These are phyloP conservation scores for Abscondita cerata DNA, from an alignment of 2,888 invertebrate genomes.

Conservation along the genomic window DNA sequence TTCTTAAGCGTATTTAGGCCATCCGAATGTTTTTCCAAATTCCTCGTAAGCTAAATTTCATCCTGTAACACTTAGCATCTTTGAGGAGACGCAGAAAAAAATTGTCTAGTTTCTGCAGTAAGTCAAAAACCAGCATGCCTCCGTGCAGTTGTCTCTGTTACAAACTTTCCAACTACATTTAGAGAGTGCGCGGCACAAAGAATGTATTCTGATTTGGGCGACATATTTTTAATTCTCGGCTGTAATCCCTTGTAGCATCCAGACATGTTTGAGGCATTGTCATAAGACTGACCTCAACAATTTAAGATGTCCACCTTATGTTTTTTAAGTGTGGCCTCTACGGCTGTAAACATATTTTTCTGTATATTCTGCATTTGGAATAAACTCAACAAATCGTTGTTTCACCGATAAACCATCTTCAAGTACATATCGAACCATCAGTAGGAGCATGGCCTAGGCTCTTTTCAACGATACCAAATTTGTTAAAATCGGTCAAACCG, in stretches of 20 bases:
- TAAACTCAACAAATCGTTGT: too few species aligned
- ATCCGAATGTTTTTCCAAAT: too few species aligned
- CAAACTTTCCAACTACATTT: constrained; percentile 13
- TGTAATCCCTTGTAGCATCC: constrained; percentile 3
- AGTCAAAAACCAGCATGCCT: neutral
- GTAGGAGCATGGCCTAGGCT: too few species aligned
- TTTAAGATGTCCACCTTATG: neutral
- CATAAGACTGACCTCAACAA: neutral
- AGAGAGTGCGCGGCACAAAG: constrained; percentile 15
- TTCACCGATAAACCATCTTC: too few species aligned
- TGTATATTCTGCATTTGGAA: too few species aligned
- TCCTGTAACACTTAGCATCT: too few species aligned
- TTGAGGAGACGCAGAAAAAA: neutral
- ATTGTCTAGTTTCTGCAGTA: neutral
- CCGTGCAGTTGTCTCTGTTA: neutral
- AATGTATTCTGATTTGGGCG: constrained; percentile 5
- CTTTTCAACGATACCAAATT: too few species aligned
- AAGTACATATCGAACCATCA: too few species aligned
- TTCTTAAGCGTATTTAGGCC: too few species aligned
- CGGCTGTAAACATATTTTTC: too few species aligned
- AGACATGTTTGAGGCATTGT: constrained; percentile 5
- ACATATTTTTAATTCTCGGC: neutral
- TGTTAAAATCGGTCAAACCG: too few species aligned
- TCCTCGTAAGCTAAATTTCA: too few species aligned
- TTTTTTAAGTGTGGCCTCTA: constrained; percentile 59